Evolutionary conservation across 2,888 invertebrate species (phyloP).

Genomic region (Drosophila mulleri): DNA sequence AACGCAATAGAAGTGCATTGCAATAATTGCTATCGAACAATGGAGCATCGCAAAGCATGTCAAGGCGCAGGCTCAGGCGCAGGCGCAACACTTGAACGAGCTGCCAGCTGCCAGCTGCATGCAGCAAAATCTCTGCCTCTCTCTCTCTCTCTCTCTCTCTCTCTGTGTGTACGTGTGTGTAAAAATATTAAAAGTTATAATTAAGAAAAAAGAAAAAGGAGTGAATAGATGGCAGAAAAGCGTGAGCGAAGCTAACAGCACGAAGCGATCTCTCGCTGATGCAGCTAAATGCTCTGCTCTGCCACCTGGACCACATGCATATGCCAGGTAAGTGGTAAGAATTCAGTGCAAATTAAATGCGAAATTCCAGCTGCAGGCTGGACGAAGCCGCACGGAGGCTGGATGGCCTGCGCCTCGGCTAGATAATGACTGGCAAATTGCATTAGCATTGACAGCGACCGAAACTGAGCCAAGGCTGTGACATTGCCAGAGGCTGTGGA

Average conservation of each 20-base stretch:
- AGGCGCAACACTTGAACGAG: conserved; percentile 30
- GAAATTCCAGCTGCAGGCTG: conserved; percentile 21
- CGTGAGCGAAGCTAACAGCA: conserved; percentile 35
- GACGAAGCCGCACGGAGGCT: not conserved
- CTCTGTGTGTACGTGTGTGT: conserved; percentile 27
- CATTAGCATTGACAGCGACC: conserved; percentile 43
- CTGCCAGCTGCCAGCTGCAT: conserved; percentile 36
- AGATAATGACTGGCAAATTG: conserved; percentile 63
- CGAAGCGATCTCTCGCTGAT: conserved; percentile 18
- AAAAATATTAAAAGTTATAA: conserved; percentile 76
- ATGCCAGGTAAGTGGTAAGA: conserved; percentile 3
- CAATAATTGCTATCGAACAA: conserved; percentile 78
- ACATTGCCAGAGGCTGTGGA: conserved; percentile 26
- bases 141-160: not conserved
- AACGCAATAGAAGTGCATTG: conserved; percentile 75
- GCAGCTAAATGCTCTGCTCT: not conserved
- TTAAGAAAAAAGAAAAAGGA: conserved; percentile 56
- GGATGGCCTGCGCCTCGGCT: not conserved
- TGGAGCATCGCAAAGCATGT: conserved; percentile 52
- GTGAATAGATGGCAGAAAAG: conserved; percentile 15
- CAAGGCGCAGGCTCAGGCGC: conserved; percentile 19
- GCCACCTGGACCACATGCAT: conserved; percentile 19
- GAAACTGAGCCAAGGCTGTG: conserved; percentile 46
- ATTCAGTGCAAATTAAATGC: conserved; percentile 65
- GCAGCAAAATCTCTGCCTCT: conserved; percentile 1